phyloP scores from a whole-genome alignment of 2,888 invertebrate species.

The Ametastegia equiseti region DNA sequence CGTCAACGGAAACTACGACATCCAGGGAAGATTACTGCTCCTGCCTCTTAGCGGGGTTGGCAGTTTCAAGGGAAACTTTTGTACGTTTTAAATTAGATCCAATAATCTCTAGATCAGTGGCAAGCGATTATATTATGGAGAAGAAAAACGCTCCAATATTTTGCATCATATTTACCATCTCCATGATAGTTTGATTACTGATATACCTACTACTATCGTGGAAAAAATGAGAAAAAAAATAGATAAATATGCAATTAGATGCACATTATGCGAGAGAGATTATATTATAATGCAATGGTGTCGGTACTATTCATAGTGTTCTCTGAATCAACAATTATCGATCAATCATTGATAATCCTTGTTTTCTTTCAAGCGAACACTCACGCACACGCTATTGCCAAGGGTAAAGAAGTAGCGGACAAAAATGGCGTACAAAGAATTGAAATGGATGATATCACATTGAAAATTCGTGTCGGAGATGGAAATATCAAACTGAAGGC shows the following conservation, averaged over 20 bases:
- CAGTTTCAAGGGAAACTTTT: constrained; percentile 78
- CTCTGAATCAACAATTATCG: neutral
- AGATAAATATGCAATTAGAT: neutral
- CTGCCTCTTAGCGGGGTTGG: constrained; percentile 78
- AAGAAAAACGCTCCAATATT: neutral
- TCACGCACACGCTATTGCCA: constrained; percentile 79
- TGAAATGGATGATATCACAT: constrained; percentile 80
- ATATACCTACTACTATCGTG: neutral
- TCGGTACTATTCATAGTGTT: neutral
- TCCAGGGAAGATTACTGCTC: constrained; percentile 77
- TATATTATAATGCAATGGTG: too few species aligned
- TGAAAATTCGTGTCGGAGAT: constrained; percentile 81
- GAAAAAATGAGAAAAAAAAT: neutral
- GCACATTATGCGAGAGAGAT: too few species aligned
- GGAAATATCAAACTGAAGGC: constrained; percentile 80
- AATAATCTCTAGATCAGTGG: neutral
- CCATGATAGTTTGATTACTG: too few species aligned
- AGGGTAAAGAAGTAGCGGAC: constrained; percentile 78
- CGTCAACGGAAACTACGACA: constrained; percentile 78
- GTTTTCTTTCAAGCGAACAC: constrained; percentile 77
- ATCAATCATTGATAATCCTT: neutral
- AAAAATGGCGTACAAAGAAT: constrained; percentile 81
- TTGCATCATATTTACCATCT: neutral
- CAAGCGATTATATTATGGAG: neutral
- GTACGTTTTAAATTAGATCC: constrained; percentile 71